Evolutionary conservation across 2,113 vertebrate species (phyloP), one percentile per base, ranked within the genome.

Genomic region (Megaleporinus macrocephalus): DNA sequence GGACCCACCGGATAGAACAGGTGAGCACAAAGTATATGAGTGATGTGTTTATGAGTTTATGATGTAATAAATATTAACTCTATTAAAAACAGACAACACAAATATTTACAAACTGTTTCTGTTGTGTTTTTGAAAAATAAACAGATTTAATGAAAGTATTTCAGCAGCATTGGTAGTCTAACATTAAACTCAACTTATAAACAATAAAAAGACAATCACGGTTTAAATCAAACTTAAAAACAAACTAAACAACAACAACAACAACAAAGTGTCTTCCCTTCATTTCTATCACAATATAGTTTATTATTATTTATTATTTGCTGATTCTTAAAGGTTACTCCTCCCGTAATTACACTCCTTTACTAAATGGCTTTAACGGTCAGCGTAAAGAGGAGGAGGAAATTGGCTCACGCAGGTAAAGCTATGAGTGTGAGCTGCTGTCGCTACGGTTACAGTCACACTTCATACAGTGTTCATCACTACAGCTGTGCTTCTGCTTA

Each of bases 101-200:
- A n/a, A n/a, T n/a, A n/a, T n/a, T n/a, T n/a, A n/a, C n/a, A n/a
- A n/a, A n/a, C n/a, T n/a, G n/a, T n/a, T n/a, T n/a, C n/a, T n/a
- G n/a, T n/a, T n/a, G n/a, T n/a, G n/a, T n/a, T 66, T 79, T 5
- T 5, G 26, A 62, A 75, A 69, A 75, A 36, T 70, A 70, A 27
- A 26, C 27, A 79, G 30, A 55, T 63, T 71, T 80, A 84, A 84
- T 80, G 69, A 70, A 75, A 41, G 33, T 30, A 80, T 57, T 57
- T 66, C 22, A 44, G 26, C 55, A 62, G 27, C 24, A 55, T 30
- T 26, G 18, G 26, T 69, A 75, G 14, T 24, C 53, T 44, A 79
- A 79, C 47, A 26, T 27, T 36, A 78, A 74, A 59, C n/a, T 41
- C 33, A n/a, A 47, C 41, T 5, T 10, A 76, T 27, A 62, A 61